These are phyloP conservation scores for Orgyia antiqua DNA, from an alignment of 2,888 invertebrate genomes.

Conservation along the genomic window DNA sequence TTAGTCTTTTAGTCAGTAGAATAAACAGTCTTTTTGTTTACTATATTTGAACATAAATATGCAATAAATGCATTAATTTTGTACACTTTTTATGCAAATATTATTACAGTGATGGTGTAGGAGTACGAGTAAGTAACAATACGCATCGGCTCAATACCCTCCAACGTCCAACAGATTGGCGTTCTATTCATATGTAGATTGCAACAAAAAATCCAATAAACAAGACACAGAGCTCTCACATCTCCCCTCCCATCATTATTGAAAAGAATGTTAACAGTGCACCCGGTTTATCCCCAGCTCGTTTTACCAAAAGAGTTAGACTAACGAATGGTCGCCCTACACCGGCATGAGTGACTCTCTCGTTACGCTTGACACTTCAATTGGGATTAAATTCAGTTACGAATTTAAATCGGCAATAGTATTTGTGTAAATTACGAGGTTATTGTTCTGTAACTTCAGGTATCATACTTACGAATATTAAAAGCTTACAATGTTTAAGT, in stretches of 20 bases:
- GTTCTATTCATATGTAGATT: slow-evolving; percentile 75
- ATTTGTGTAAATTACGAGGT: slow-evolving; percentile 14
- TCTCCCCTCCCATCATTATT: slow-evolving; percentile 72
- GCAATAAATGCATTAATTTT: slow-evolving; percentile 30
- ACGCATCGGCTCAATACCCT: slow-evolving; percentile 45
- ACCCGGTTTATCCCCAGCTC: slow-evolving; percentile 70
- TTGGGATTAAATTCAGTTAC: slow-evolving; percentile 62
- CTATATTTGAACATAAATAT: too few relatives aligned
- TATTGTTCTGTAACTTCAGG: slow-evolving; percentile 11
- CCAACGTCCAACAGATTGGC: slow-evolving; percentile 64
- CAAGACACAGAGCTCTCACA: slow-evolving; percentile 64
- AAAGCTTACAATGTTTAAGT: too few relatives aligned
- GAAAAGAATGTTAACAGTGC: slow-evolving; percentile 75
- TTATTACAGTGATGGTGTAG: slow-evolving; percentile 26
- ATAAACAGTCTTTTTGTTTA: too few relatives aligned
- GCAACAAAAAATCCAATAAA: slow-evolving; percentile 78
- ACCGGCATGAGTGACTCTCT: slow-evolving; percentile 39
- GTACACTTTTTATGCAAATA: slow-evolving; percentile 21
- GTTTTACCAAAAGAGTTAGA: slow-evolving; percentile 76
- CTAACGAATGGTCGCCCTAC: slow-evolving; percentile 71
- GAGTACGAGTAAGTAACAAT: slow-evolving; percentile 41
- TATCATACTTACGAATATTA: background rate
- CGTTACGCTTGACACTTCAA: slow-evolving; percentile 72
- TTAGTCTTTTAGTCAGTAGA: too few relatives aligned
- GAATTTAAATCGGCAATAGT: slow-evolving; percentile 42